Conservation (phyloP, 2,888 invertebrate genomes). For the Cosmorhoe ocellata region DNA sequence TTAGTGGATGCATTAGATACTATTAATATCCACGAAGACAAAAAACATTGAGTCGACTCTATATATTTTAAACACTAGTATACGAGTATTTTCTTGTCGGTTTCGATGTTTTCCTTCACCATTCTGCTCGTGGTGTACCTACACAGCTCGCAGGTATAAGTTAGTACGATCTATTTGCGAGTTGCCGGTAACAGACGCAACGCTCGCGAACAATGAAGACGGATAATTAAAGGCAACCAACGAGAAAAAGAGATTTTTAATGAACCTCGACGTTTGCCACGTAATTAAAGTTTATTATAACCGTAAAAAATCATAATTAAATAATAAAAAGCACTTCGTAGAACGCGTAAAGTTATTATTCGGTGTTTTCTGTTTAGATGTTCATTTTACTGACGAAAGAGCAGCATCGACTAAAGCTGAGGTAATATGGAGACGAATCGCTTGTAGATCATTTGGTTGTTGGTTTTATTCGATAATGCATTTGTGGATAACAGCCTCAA, state of each 20-base stretch:
- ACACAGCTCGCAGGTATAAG: background rate
- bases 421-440: background rate
- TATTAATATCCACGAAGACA: too few species aligned
- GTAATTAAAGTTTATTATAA: slow-evolving; percentile 74
- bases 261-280: slow-evolving; percentile 70
- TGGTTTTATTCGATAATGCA: too few species aligned
- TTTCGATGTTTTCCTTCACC: too few species aligned
- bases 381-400: background rate
- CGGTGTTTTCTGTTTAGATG: slow-evolving; percentile 4
- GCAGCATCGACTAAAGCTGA: background rate
- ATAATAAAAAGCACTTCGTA: slow-evolving; percentile 41
- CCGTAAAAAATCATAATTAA: slow-evolving; percentile 63
- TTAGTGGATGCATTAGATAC: too few species aligned
- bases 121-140: too few species aligned
- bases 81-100: too few species aligned
- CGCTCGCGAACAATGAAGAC: slow-evolving; percentile 72
- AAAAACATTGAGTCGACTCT: too few species aligned
- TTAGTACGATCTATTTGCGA: slow-evolving; percentile 52
- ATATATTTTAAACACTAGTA: too few species aligned
- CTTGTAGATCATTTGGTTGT: background rate
- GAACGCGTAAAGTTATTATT: slow-evolving; percentile 6
- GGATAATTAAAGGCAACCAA: slow-evolving; percentile 77
- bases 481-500: too few species aligned
- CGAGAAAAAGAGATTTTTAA: slow-evolving; percentile 77
- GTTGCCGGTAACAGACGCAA: slow-evolving; percentile 56